phyloP scores from a whole-genome alignment of 92 coral and sea anemone genomes.

The Zoanthus solanderi region DNA sequence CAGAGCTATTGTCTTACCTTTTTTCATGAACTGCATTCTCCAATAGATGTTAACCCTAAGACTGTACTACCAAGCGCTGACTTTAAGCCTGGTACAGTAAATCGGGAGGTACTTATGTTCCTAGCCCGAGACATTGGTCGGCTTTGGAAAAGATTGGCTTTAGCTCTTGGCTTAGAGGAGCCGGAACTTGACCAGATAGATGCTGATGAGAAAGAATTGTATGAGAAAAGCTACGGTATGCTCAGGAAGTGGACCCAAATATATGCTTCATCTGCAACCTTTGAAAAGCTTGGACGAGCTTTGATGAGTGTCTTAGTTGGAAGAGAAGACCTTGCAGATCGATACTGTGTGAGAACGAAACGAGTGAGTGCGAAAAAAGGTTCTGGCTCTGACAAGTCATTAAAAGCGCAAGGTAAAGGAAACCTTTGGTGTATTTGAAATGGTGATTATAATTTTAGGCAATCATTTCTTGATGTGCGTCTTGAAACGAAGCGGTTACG shows the following conservation, averaged over 20 bases:
- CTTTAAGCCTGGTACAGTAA: constrained; percentile 45
- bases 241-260: constrained; percentile 57
- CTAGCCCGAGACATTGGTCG: constrained; percentile 61
- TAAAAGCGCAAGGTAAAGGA: background rate
- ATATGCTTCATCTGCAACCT: constrained; percentile 49
- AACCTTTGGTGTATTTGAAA: too few species aligned
- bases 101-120: constrained; percentile 38
- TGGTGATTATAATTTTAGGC: background rate
- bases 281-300: constrained; percentile 37
- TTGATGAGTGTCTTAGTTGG: constrained; percentile 22
- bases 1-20: background rate
- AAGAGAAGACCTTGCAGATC: constrained; percentile 39
- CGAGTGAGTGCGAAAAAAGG: background rate
- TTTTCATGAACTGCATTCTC: background rate
- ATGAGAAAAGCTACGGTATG: constrained; percentile 58
- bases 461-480: too few species aligned
- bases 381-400: background rate
- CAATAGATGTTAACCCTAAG: constrained; percentile 1
- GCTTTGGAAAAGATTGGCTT: constrained; percentile 59
- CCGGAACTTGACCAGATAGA: constrained; percentile 64
- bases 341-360: constrained; percentile 32
- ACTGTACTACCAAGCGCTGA: background rate
- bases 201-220: constrained; percentile 56
- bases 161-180: constrained; percentile 55
- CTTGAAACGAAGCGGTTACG: too few species aligned